Evolutionary conservation across 2,797 vertebrate genomes (phyloP).

Genomic region (Oryzias dopingdopingensis): DNA sequence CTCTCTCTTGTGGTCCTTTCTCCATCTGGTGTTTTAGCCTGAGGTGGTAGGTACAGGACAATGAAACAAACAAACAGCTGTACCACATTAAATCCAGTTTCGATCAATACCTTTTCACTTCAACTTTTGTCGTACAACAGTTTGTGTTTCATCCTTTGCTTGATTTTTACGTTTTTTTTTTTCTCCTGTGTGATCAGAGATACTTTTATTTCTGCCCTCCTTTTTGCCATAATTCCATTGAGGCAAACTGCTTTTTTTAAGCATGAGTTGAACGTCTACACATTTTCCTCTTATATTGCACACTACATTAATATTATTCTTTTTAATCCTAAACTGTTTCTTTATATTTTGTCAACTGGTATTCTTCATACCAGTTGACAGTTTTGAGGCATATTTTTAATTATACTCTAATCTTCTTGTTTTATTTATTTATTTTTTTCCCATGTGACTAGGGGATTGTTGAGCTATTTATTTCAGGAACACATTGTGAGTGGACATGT

Average conservation of each 20-base stretch:
- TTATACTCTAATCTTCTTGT: not conserved
- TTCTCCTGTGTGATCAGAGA: slow-evolving; percentile 32
- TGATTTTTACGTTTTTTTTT: slow-evolving; percentile 23
- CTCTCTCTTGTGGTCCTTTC: slow-evolving; percentile 19
- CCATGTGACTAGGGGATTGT: slow-evolving; percentile 2
- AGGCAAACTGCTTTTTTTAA: slow-evolving; percentile 14
- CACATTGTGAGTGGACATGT: slow-evolving; percentile 10
- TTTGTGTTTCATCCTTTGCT: slow-evolving; percentile 36
- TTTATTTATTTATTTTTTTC: slow-evolving; percentile 10
- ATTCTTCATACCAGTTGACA: slow-evolving; percentile 10
- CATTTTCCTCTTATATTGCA: slow-evolving; percentile 31
- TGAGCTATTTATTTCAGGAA: slow-evolving; percentile 17
- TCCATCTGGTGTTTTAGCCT: slow-evolving; percentile 49
- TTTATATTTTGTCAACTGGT: not conserved
- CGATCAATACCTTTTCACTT: slow-evolving; percentile 29
- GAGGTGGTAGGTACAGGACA: slow-evolving; percentile 27
- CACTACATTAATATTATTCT: not conserved
- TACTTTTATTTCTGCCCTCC: slow-evolving; percentile 9
- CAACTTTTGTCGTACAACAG: slow-evolving; percentile 18
- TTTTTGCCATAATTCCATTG: slow-evolving; percentile 13
- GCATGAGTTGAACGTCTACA: slow-evolving; percentile 28
- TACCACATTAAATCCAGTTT: slow-evolving; percentile 23
- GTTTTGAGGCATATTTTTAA: slow-evolving; percentile 13
- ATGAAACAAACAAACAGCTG: slow-evolving; percentile 22
- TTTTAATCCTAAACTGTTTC: slow-evolving; percentile 1